phyloP scores from a whole-genome alignment of 2,888 invertebrate genomes.

The Caenorhabditis doughertyi region DNA sequence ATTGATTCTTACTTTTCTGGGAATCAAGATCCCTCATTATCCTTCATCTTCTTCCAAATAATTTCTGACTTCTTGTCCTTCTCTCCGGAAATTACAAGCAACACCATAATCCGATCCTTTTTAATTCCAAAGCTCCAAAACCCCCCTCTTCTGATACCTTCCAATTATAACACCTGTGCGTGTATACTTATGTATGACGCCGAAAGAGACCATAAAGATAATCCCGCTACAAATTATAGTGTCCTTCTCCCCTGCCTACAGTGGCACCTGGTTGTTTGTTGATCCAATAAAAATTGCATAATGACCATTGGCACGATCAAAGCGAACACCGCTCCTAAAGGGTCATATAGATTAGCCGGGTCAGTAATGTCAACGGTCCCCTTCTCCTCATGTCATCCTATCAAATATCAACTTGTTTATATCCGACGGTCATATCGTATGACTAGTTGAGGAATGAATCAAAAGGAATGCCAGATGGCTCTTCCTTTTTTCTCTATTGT shows the following conservation, averaged over 20 bases:
- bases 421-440: not conserved
- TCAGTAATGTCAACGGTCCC: conserved; percentile 13
- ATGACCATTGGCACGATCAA: conserved; percentile 22
- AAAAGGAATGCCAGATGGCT: conserved; percentile 42
- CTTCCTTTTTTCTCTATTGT: conserved; percentile 33
- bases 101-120: not conserved
- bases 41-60: no score
- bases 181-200: not conserved
- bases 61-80: no score
- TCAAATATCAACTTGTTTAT: conserved; percentile 41
- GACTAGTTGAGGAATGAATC: not conserved
- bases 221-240: conserved; percentile 53
- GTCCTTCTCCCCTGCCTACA: conserved; percentile 2
- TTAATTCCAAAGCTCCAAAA: not conserved
- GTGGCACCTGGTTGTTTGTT: conserved; percentile 53
- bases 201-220: conserved; percentile 7
- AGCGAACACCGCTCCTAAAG: conserved; percentile 8
- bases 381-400: conserved; percentile 11
- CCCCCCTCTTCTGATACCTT: not conserved
- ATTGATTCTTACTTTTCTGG: no score
- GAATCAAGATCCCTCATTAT: no score
- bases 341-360: conserved; percentile 41
- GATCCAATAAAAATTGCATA: conserved; percentile 64
- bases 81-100: not conserved
- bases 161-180: conserved; percentile 48